phyloP scores from a whole-genome alignment of 2,888 invertebrate species.

The Pachycephus smyrnensis region DNA sequence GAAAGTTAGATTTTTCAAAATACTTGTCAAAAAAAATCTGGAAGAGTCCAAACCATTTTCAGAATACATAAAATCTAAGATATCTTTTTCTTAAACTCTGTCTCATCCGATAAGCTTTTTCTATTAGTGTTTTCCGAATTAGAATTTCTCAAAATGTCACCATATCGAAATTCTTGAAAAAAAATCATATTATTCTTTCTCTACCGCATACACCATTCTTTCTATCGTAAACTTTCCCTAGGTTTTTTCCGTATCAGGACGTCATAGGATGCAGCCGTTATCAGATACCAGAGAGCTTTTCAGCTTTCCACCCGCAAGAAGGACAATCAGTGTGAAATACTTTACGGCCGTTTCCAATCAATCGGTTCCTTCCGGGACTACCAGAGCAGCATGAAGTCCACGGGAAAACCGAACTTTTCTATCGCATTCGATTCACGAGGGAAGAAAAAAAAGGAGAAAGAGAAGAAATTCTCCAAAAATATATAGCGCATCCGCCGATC shows the following conservation, averaged over 20 bases:
- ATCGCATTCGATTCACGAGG: conserved; percentile 46
- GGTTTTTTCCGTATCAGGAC: conserved; percentile 59
- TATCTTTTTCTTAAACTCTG: too few species aligned
- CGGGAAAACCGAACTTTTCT: conserved; percentile 66
- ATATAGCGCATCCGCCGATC: too few species aligned
- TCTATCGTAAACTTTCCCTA: conserved; percentile 35
- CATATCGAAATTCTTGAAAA: too few species aligned
- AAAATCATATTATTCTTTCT: too few species aligned
- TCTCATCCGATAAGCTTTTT: too few species aligned
- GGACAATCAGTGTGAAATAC: conserved; percentile 50
- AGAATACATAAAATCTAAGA: too few species aligned
- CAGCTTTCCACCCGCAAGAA: conserved; percentile 14
- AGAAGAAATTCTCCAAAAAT: not conserved
- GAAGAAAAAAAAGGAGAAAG: not conserved
- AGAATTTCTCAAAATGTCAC: too few species aligned
- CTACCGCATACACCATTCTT: not conserved
- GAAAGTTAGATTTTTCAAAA: too few species aligned
- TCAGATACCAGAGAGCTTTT: conserved; percentile 26
- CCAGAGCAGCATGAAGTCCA: conserved; percentile 61
- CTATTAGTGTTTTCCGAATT: too few species aligned
- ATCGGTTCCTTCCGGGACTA: conserved; percentile 66
- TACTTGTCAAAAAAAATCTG: too few species aligned
- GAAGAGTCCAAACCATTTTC: too few species aligned
- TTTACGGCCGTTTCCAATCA: conserved; percentile 64
- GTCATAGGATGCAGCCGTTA: conserved; percentile 38